These are phyloP conservation scores for Galaxias olidus DNA, from an alignment of 2,797 vertebrate genomes.

Conservation along the genomic window DNA sequence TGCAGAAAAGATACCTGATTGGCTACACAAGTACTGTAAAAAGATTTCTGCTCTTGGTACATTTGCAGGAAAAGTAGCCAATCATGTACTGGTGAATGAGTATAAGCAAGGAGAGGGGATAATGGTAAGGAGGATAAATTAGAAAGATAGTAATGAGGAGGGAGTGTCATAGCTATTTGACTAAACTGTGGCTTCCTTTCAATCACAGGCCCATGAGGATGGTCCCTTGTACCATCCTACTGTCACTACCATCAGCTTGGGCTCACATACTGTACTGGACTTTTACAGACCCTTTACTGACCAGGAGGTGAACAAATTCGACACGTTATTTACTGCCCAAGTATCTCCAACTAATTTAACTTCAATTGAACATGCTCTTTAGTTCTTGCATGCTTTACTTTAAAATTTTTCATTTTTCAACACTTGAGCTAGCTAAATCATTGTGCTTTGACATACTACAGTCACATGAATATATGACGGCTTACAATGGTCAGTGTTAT, in stretches of 20 bases:
- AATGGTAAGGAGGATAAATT: slow-evolving; percentile 70
- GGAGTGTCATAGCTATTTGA: too few relatives aligned
- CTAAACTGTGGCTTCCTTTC: not conserved
- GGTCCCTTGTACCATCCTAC: slow-evolving; percentile 90
- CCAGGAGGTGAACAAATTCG: slow-evolving; percentile 19
- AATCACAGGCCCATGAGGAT: slow-evolving; percentile 82
- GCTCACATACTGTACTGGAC: slow-evolving; percentile 86
- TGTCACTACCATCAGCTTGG: slow-evolving; percentile 87
- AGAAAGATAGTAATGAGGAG: too few relatives aligned
- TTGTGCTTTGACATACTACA: too few relatives aligned
- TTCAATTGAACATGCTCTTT: too few relatives aligned
- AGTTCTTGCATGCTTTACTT: not conserved
- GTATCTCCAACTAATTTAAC: too few relatives aligned
- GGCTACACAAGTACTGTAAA: slow-evolving; percentile 81
- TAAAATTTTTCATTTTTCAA: too few relatives aligned
- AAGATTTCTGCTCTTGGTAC: slow-evolving; percentile 81
- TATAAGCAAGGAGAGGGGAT: slow-evolving; percentile 88
- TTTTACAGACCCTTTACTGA: slow-evolving; percentile 79
- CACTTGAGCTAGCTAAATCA: too few relatives aligned
- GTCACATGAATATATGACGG: too few relatives aligned
- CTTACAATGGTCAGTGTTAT: too few relatives aligned
- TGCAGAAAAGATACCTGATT: slow-evolving; percentile 81
- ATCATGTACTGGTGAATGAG: slow-evolving; percentile 92
- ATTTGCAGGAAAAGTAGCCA: slow-evolving; percentile 83
- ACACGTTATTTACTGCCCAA: too few relatives aligned